These are phyloP conservation scores for Sebastes fasciatus DNA, from an alignment of 2,113 vertebrate genomes.

Conservation along the genomic window DNA sequence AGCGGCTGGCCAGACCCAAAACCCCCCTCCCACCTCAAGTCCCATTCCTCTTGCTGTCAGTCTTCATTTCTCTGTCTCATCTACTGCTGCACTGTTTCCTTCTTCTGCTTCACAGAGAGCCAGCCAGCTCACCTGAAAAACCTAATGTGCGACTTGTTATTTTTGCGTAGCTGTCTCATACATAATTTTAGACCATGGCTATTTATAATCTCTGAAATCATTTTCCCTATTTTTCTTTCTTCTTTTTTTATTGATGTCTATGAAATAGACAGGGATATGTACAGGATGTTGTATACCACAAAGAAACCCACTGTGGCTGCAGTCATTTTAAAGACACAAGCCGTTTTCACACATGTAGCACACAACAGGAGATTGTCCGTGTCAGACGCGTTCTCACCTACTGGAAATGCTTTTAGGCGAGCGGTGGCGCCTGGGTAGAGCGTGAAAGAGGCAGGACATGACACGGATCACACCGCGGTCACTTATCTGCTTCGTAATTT, in stretches of 20 bases:
- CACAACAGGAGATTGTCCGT: no score
- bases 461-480: no score
- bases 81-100: constrained; percentile 28
- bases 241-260: not conserved
- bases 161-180: not conserved
- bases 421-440: no score
- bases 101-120: constrained; percentile 4
- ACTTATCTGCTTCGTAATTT: no score
- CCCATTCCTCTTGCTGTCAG: constrained; percentile 57
- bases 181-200: not conserved
- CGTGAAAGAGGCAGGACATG: no score
- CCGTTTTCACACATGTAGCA: no score
- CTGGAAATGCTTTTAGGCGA: no score
- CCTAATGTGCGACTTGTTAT: not conserved
- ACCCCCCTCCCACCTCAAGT: constrained; percentile 8
- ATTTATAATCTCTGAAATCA: not conserved
- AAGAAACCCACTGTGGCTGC: not conserved
- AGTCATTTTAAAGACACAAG: no score
- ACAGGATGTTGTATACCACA: not conserved
- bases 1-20: not conserved
- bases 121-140: constrained; percentile 24
- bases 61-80: constrained; percentile 56
- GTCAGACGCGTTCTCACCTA: no score
- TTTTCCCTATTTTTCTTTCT: not conserved
- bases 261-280: no score